phyloP scores from a whole-genome alignment of 2,113 vertebrate species.

The Bombycilla garrulus region DNA sequence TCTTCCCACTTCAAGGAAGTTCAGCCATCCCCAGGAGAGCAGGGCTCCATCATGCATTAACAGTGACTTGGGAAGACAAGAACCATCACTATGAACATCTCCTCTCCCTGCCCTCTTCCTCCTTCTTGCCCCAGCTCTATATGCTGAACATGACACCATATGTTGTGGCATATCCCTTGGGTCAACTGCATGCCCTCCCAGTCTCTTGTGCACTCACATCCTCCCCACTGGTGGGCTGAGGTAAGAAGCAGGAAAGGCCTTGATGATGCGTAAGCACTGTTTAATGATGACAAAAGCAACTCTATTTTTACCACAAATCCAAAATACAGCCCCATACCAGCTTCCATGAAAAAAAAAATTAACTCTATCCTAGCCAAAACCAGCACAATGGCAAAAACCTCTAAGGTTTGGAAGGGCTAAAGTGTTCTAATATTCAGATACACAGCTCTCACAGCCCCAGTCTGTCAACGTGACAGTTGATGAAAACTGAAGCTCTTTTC shows the following conservation, averaged over 20 bases:
- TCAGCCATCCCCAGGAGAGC: not conserved
- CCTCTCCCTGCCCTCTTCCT: accelerated
- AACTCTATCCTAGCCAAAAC: not conserved
- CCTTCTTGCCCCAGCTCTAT: not conserved
- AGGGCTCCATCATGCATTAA: not conserved
- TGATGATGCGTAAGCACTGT: not conserved
- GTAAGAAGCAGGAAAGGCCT: not conserved
- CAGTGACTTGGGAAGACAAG: not conserved
- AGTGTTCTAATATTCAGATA: not conserved
- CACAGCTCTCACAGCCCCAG: not conserved
- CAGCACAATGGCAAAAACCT: not conserved
- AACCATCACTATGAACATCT: not conserved
- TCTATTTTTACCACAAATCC: not conserved
- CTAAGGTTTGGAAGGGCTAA: not conserved
- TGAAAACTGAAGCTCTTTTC: not conserved
- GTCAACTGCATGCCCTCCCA: not conserved
- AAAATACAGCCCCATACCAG: not conserved
- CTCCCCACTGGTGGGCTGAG: not conserved
- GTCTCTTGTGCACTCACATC: not conserved
- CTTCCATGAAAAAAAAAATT: not conserved
- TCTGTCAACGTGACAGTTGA: not conserved
- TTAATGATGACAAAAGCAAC: not conserved
- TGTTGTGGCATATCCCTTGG: not conserved
- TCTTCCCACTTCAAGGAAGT: not conserved
- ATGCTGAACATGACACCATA: not conserved